A percentile compares a stretch with the other conserved stretches of the same genome.
These are phyloP conservation scores for Semicossyphus pulcher DNA, from an alignment of 2,113 vertebrate species.

Conservation along the genomic window DNA sequence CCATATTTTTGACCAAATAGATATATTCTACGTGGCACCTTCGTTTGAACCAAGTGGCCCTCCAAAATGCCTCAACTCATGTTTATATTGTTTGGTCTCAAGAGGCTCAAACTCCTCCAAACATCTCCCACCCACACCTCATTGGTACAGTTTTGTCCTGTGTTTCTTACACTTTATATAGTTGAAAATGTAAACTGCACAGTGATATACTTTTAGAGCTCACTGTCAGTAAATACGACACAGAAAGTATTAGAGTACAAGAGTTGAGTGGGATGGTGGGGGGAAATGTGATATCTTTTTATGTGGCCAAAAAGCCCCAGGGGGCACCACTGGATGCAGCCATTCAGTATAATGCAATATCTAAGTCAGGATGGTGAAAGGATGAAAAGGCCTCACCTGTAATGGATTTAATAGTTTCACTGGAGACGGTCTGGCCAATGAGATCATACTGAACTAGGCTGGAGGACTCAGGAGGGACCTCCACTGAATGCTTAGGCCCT, in stretches of 20 bases:
- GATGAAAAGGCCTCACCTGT: constrained; percentile 85
- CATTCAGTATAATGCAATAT: neutral
- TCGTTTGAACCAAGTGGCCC: neutral
- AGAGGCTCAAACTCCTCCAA: neutral
- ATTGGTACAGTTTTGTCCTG: neutral
- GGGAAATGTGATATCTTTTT: too few species aligned
- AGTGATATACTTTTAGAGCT: too few species aligned
- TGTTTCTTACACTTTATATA: neutral
- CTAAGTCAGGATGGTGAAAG: neutral
- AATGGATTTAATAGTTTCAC: constrained; percentile 96
- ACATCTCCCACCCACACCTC: neutral
- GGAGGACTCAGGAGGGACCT: constrained; percentile 97
- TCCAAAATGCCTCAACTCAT: constrained; percentile 3
- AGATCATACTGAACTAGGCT: constrained; percentile 99
- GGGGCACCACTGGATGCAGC: neutral
- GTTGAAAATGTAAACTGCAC: too few species aligned
- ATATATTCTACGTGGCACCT: neutral
- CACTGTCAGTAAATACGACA: too few species aligned
- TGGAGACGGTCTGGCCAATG: constrained; percentile 95
- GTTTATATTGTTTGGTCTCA: constrained; percentile 30
- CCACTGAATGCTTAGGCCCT: constrained; percentile 95
- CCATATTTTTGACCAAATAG: constrained; percentile 11
- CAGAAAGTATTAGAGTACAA: too few species aligned
- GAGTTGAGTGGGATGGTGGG: too few species aligned
- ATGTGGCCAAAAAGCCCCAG: too few species aligned